Base-by-base conservation (phyloP, 2,888 invertebrate genomes). In the Drosophila buzzatii region DNA sequence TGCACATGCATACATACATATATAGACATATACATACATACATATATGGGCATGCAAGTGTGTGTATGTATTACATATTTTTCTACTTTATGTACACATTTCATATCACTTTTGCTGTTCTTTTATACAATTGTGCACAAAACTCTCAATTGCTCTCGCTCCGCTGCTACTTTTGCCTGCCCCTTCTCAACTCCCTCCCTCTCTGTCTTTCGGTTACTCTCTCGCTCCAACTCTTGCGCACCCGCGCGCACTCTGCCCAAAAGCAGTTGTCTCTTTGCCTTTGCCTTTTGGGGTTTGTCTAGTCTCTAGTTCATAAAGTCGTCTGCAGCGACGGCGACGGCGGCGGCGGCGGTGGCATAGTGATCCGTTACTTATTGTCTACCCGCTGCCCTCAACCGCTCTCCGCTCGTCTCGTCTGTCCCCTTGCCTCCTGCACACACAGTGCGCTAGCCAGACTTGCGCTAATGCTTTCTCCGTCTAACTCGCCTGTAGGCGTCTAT, bases 311-410 rank as follows among this genome's bases (percentile, higher is more conserved):
- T 72, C 55, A 76, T 72, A 72, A 76, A 68, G 58, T 72, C 73
- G 62, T 65, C 23, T 27, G 27, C 23, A 23, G 27, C 0, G 27
- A 33, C 33, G 16, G 16, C 16, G 39, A 14, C 42, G 31, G 18
- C 60, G 65, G 44, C 42, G 42, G 42, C 16, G 37, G 16, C n/a
- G 41, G n/a, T 2, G 44, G 44, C 74, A 76, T 53, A 68, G 53
- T 73, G 73, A 76, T 69, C 76, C 76, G 76, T 76, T 78, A 76
- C 76, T 73, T 77, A 53, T 60, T 64, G 67, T 49, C 41, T 14
- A 0, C 44, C 42, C 37, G 18, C 31, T 14, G 4, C n/a, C 14
- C 31, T 18, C 45, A n/a, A 10, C 35, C 10, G 5, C 9, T 18
- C 27, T 1, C 16, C 10, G 5, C 9, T 18, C 27, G 1, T 12